Evolutionary conservation across 2,888 invertebrate genomes (phyloP), one percentile per base, ranked within the genome.

Genomic region (Anodontia alba): DNA sequence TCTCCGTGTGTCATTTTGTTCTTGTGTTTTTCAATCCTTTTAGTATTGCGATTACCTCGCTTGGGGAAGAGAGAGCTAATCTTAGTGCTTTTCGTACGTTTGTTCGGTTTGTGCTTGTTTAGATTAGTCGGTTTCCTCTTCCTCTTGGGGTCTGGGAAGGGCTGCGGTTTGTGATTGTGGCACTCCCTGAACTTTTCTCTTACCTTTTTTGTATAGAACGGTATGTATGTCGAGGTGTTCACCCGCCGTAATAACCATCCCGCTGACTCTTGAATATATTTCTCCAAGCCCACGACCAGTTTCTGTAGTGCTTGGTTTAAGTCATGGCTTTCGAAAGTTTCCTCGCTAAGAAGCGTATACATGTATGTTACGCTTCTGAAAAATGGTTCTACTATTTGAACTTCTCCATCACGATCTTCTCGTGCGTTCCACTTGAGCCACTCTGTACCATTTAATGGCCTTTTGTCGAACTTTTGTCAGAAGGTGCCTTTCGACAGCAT

Each of bases 261-360:
- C 1, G 67, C 67, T 29, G 75, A 76, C 29, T 76, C 62, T 5
- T 73, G 36, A 46, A 80, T 77, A 49, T 69, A 80, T 31, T 80
- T 38, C 33, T 79, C 79, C 51, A 83, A 46, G 31, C 73, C 62
- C n/a, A 43, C 72, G 20, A 69, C 57, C 71, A 80, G 73, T 62
- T 73, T 76, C 51, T 81, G 81, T 20, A 81, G 46, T 1, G 78
- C 81, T 54, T 79, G 71, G 43, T 83, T 79, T 29, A 83, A 42
- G 54, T 82, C 72, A 33, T 77, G 74, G 0, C 75, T 62, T 42
- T 73, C 49, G 17, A 33, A 54, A 0, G 31, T 51, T 23, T 73
- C 76, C 23, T 29, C 23, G 8, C 73, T n/a, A 17, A 81, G 36
- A 8, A 46, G 67, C 17, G 57, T 66, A 26, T 81, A 80, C n/a